These are phyloP conservation scores for Cephalotes varians DNA, from an alignment of 2,888 invertebrate species.

Conservation along the genomic window DNA sequence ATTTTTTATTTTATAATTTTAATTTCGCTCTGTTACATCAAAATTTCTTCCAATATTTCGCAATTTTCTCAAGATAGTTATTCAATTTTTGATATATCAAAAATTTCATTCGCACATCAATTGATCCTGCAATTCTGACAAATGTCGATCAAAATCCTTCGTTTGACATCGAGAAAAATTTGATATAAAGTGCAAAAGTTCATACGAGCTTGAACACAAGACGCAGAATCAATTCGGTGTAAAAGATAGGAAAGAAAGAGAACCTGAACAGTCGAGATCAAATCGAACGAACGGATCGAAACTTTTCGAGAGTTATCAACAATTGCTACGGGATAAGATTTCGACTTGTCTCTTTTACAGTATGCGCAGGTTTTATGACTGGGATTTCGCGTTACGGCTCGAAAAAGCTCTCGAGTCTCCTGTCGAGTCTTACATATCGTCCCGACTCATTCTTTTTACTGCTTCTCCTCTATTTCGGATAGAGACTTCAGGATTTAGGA, in stretches of 20 bases:
- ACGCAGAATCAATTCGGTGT: conserved; percentile 34
- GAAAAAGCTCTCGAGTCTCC: conserved; percentile 29
- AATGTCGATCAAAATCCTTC: conserved; percentile 48
- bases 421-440: conserved; percentile 43
- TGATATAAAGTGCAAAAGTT: neutral
- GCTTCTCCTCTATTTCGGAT: conserved; percentile 34
- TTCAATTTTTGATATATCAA: neutral
- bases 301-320: conserved; percentile 37
- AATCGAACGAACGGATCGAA: conserved; percentile 28
- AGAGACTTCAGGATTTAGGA: conserved; percentile 30
- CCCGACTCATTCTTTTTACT: conserved; percentile 38
- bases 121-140: conserved; percentile 8
- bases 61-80: neutral
- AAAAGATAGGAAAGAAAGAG: neutral
- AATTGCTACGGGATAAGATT: conserved; percentile 33
- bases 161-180: conserved; percentile 5
- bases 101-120: conserved; percentile 45
- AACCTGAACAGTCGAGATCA: conserved; percentile 2
- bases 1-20: neutral
- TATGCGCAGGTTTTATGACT: conserved; percentile 36
- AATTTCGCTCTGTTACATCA: neutral
- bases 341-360: conserved; percentile 40
- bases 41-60: neutral
- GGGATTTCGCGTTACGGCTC: conserved; percentile 19
- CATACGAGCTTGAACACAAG: neutral